A percentile compares a stretch with the other conserved stretches of the same genome.
Conservation (phyloP, 1,140 invertebrate species). For the Drosophila nigromelanica region DNA sequence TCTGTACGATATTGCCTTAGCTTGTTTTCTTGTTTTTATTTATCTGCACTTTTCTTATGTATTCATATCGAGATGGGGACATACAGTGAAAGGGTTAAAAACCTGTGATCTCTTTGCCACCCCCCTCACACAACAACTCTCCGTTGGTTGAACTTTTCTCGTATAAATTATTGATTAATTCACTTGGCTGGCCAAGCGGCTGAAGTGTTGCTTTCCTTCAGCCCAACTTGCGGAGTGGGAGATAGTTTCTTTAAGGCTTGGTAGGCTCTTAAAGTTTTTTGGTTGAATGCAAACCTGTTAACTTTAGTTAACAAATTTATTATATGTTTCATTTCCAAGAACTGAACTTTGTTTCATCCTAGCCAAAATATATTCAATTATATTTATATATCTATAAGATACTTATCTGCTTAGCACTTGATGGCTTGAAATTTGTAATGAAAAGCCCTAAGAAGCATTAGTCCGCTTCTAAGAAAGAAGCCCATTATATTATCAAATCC, state of each 20-base stretch:
- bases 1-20: neutral
- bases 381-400: neutral
- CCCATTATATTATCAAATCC: constrained; percentile 46
- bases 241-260: constrained; percentile 31
- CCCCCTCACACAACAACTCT: neutral
- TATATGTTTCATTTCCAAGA: neutral
- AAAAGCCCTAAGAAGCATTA: constrained; percentile 29
- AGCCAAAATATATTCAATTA: neutral
- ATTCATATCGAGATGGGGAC: constrained; percentile 44
- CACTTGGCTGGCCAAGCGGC: constrained; percentile 38
- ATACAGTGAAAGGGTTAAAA: constrained; percentile 83
- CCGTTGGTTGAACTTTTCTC: constrained; percentile 54
- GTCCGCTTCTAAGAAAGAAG: constrained; percentile 9
- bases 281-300: too few relatives aligned
- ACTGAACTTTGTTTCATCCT: neutral
- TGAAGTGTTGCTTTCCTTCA: constrained; percentile 35
- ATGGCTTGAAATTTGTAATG: constrained; percentile 44
- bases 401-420: constrained; percentile 12
- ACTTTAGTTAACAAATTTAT: neutral
- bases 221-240: too few relatives aligned
- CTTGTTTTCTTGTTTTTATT: constrained; percentile 27
- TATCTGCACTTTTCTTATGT: constrained; percentile 56
- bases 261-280: constrained; percentile 12
- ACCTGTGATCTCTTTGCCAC: constrained; percentile 59
- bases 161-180: constrained; percentile 78